phyloP scores from a whole-genome alignment of 2,797 vertebrate species.

The Phylloscopus collybita region DNA sequence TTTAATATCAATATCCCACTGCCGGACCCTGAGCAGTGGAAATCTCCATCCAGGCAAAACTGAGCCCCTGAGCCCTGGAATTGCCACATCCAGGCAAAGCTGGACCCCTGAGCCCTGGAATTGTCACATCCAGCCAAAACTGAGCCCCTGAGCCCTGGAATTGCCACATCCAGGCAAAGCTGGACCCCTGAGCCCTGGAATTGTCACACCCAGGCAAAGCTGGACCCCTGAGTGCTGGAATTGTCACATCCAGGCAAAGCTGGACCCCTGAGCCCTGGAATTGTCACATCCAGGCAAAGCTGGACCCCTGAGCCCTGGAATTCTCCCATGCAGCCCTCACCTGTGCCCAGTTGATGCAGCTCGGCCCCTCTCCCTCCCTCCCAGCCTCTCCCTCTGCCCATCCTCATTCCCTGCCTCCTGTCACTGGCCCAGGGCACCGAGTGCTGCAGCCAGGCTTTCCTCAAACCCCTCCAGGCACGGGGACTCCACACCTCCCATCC shows the following conservation, averaged over 20 bases:
- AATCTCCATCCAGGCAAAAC: not conserved
- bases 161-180: not conserved
- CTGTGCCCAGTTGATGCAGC: not conserved
- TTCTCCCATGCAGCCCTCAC: not conserved
- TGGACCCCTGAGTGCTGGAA: not conserved
- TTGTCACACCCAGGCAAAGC: not conserved
- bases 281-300: not conserved
- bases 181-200: not conserved
- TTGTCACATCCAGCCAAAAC: not conserved
- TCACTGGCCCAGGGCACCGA: rapidly evolving
- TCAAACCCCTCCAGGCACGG: not conserved
- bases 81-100: no score
- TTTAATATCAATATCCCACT: not conserved
- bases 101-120: not conserved
- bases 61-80: no score
- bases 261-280: not conserved
- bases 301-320: not conserved
- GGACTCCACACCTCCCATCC: not conserved
- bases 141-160: not conserved
- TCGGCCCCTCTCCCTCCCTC: not conserved
- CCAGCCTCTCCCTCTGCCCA: not conserved
- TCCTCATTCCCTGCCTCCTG: not conserved
- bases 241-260: not conserved
- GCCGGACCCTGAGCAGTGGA: not conserved
- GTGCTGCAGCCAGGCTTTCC: not conserved